These are phyloP conservation scores for Rhyzopertha dominica DNA, from an alignment of 1,140 invertebrate species.

Conservation along the genomic window DNA sequence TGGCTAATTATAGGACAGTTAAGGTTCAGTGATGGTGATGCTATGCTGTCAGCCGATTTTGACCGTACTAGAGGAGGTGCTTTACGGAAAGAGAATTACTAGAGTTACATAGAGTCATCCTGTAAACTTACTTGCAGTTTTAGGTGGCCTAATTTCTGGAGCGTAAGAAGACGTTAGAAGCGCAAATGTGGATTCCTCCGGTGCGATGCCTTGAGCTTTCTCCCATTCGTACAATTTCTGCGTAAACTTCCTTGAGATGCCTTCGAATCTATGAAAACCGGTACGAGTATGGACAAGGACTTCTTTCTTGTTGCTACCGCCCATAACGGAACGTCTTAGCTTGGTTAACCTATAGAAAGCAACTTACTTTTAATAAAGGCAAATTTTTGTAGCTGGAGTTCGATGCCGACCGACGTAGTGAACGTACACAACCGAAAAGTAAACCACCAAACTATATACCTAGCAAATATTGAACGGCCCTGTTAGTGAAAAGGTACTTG, in stretches of 20 bases:
- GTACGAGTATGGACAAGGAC: slow-evolving; percentile 74
- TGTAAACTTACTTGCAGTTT: slow-evolving; percentile 8
- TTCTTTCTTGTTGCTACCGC: slow-evolving; percentile 57
- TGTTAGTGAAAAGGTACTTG: too few relatives aligned
- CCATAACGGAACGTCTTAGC: slow-evolving; percentile 54
- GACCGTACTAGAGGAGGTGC: slow-evolving; percentile 52
- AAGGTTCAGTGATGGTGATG: slow-evolving; percentile 34
- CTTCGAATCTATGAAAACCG: slow-evolving; percentile 76
- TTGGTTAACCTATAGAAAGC: slow-evolving; percentile 53
- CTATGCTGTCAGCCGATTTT: slow-evolving; percentile 66
- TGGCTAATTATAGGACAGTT: slow-evolving; percentile 46
- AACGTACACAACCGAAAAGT: too few relatives aligned
- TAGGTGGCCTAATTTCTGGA: slow-evolving; percentile 35
- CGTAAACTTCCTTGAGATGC: slow-evolving; percentile 81
- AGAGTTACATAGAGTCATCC: neutral
- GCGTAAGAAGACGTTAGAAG: slow-evolving; percentile 59
- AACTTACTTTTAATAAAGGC: too few relatives aligned
- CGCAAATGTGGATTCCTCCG: slow-evolving; percentile 75
- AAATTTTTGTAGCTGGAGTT: too few relatives aligned
- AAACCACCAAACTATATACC: too few relatives aligned
- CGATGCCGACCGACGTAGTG: too few relatives aligned
- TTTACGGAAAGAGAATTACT: too few relatives aligned
- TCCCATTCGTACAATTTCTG: slow-evolving; percentile 89
- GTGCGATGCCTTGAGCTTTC: slow-evolving; percentile 72
- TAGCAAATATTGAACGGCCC: too few relatives aligned